Conservation (phyloP, 1,140 invertebrate species). For the Zaprionus africanus region DNA sequence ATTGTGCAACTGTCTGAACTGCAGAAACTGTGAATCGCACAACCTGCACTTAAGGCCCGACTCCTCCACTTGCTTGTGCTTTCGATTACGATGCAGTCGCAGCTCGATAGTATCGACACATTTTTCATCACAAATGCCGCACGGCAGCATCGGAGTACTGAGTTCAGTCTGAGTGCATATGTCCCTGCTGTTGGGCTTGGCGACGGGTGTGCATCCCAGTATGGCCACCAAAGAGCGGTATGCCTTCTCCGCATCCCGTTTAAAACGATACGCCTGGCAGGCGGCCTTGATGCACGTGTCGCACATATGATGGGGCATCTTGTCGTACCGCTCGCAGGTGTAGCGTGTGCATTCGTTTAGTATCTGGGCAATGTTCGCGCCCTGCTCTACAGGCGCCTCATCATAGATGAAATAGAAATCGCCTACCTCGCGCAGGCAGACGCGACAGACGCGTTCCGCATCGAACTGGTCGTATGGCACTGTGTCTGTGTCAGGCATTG, state of each 20-base stretch:
- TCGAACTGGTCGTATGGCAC: constrained; percentile 38
- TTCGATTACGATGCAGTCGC: constrained; percentile 62
- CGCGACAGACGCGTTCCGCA: constrained; percentile 68
- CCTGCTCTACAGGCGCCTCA: constrained; percentile 63
- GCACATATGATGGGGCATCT: constrained; percentile 73
- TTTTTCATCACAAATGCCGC: constrained; percentile 71
- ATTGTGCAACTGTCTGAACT: constrained; percentile 59
- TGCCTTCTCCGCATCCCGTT: constrained; percentile 64
- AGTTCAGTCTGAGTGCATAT: constrained; percentile 72
- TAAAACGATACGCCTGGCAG: constrained; percentile 72
- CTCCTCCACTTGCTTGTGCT: constrained; percentile 39
- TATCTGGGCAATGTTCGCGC: constrained; percentile 67
- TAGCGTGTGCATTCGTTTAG: constrained; percentile 73
- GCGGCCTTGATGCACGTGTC: constrained; percentile 61
- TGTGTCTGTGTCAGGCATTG: constrained; percentile 33
- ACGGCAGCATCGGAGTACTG: constrained; percentile 60
- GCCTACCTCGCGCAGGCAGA: constrained; percentile 65
- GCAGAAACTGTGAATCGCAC: constrained; percentile 60
- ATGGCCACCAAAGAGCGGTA: constrained; percentile 65
- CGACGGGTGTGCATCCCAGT: constrained; percentile 40
- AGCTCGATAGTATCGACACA: constrained; percentile 66
- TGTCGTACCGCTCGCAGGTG: constrained; percentile 61
- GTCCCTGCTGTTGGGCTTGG: constrained; percentile 44
- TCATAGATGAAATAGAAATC: constrained; percentile 73
- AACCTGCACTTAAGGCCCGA: constrained; percentile 58